Evolutionary conservation across 2,797 vertebrate species (phyloP).

Genomic region (Microctenopoma steveboyesi): DNA sequence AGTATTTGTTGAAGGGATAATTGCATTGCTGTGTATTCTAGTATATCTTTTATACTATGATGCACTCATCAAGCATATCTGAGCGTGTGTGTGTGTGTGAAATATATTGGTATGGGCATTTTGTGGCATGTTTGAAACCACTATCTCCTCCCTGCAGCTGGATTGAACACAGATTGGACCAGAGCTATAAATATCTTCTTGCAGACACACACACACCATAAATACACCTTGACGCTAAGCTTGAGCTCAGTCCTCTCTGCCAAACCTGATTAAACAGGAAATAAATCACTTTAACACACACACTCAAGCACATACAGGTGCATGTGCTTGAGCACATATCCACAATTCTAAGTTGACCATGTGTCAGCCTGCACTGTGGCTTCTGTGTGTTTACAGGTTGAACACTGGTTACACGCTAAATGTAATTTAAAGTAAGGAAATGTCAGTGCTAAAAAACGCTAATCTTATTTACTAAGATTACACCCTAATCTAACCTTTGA

Average conservation of each 20-base stretch:
- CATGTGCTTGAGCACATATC: slow-evolving; percentile 14
- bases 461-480: too few relatives aligned
- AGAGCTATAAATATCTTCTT: slow-evolving; percentile 70
- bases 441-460: background rate
- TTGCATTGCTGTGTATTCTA: background rate
- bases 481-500: too few relatives aligned
- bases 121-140: slow-evolving; percentile 51
- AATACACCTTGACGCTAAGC: slow-evolving; percentile 72
- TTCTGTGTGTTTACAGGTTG: slow-evolving; percentile 28
- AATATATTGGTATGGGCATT: slow-evolving; percentile 36
- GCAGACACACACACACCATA: slow-evolving; percentile 56
- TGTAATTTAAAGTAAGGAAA: slow-evolving; percentile 32
- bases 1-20: background rate
- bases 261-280: slow-evolving; percentile 75
- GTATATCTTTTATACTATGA: background rate
- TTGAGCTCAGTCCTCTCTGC: slow-evolving; percentile 68
- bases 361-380: slow-evolving; percentile 17
- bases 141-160: slow-evolving; percentile 75
- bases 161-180: slow-evolving; percentile 70
- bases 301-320: slow-evolving; percentile 8
- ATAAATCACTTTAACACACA: slow-evolving; percentile 70
- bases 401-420: slow-evolving; percentile 25
- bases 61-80: background rate
- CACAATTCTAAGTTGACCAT: background rate
- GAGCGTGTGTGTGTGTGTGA: background rate